phyloP scores from a whole-genome alignment of 2,113 vertebrate species.

The Dissostichus mawsoni region DNA sequence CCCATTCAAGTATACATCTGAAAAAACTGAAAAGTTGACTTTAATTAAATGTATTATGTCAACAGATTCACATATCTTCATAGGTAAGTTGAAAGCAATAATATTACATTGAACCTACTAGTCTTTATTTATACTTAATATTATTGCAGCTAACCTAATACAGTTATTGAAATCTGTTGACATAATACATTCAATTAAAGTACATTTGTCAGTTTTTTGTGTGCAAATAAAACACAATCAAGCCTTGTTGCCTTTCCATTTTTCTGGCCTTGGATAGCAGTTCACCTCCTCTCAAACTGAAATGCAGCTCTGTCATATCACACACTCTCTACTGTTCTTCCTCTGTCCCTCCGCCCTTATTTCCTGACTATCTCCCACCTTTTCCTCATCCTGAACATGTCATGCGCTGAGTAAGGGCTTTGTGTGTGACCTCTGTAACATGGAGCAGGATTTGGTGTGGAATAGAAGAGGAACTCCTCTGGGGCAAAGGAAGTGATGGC shows the following conservation, averaged over 20 bases:
- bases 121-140: no score
- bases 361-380: constrained; percentile 39
- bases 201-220: no score
- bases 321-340: constrained; percentile 49
- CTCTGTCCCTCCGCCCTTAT: constrained; percentile 27
- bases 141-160: no score
- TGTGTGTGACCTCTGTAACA: constrained; percentile 52
- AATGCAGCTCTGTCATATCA: constrained; percentile 35
- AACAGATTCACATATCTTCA: no score
- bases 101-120: no score
- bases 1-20: background rate
- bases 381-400: constrained; percentile 54
- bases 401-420: constrained; percentile 62
- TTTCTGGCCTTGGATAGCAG: background rate
- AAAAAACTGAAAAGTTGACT: no score
- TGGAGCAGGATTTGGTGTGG: constrained; percentile 25
- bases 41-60: no score
- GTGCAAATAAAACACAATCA: no score
- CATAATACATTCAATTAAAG: no score
- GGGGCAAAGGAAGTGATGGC: constrained; percentile 49
- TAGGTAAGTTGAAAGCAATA: no score
- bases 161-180: no score
- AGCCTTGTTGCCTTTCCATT: no score
- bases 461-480: constrained; percentile 54
- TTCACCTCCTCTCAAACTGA: constrained; percentile 10